Conservation (phyloP, 2,888 invertebrate species). For the Chymomyza amoena region DNA sequence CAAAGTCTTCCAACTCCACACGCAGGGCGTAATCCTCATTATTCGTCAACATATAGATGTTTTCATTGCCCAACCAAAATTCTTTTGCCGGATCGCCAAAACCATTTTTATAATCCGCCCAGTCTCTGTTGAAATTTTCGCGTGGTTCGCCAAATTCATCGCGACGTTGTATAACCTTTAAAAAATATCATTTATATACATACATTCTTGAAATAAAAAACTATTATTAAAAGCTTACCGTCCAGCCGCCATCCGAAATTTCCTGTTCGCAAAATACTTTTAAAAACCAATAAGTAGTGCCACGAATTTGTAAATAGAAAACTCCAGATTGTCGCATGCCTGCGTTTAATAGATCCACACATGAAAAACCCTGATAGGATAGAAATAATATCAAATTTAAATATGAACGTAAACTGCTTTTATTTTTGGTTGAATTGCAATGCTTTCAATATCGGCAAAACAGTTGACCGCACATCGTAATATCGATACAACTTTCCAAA, state of each 20-base stretch:
- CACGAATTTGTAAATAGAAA: constrained; percentile 92
- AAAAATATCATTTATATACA: constrained; percentile 8
- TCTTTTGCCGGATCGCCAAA: constrained; percentile 94
- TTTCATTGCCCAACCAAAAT: constrained; percentile 96
- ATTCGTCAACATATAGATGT: constrained; percentile 95
- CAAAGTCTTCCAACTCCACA: constrained; percentile 94
- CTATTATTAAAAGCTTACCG: constrained; percentile 81
- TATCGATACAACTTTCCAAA: not conserved
- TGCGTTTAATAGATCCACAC: constrained; percentile 90
- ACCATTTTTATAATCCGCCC: constrained; percentile 95
- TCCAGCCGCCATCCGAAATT: constrained; percentile 94
- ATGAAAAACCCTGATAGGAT: constrained; percentile 87
- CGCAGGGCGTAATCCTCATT: constrained; percentile 93
- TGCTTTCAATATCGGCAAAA: not conserved
- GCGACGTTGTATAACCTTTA: constrained; percentile 91
- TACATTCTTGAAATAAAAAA: not conserved
- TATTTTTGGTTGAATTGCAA: not conserved
- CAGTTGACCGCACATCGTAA: not conserved
- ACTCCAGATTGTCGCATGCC: constrained; percentile 93
- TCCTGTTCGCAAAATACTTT: constrained; percentile 95
- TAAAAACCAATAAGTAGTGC: constrained; percentile 95
- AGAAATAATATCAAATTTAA: not conserved
- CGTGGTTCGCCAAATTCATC: constrained; percentile 92
- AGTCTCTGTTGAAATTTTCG: constrained; percentile 94
- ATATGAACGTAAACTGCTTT: not conserved